Base-by-base conservation (phyloP, 2,797 vertebrate genomes). In the Spinibarbus caldwelli region DNA sequence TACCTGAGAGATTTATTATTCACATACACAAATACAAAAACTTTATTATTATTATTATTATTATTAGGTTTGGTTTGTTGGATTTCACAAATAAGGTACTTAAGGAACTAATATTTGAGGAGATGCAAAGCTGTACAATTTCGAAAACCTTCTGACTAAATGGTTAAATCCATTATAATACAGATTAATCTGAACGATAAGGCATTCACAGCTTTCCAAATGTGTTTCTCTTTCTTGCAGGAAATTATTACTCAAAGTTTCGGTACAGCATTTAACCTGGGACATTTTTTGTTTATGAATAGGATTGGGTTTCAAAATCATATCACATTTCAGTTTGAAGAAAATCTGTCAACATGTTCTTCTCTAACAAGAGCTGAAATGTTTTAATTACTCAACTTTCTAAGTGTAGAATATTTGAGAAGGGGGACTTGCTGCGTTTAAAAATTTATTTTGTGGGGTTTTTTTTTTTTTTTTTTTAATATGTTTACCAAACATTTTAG, bases 361-460 rank as follows among this genome's bases (percentile, higher is more conserved):
- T 75, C 57, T 87, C 90, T 87, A 92, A 90, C 93, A 91, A 88
- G 85, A 92, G 83, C 90, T 91, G 86, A 85, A 85, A 77, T 68
- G 71, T 89, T 88, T 91, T 92, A 90, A 87, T 92, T 89, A 91
- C 91, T 93, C 92, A 91, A 93, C 91, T 89, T 85, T 91, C 93
- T 89, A 91, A 92, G 78, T 94, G 92, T 94, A 93, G 92, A 90
- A 93, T 90, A 89, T 93, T 86, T 93, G 91, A 84, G 89, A 80
- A 84, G 81, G 70, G 59, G 86, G 72, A 79, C 62, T 71, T 86
- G 84, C 89, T 89, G 88, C 83, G 64, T 86, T 93, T 91, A 90
- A 89, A 92, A 83, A 85, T 80, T 62, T 81, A 84, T 86, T 88
- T 93, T 86, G 83, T 85, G 89, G 7, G 1, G 6, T 38, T 38